Conservation (phyloP, 1,140 invertebrate genomes). For the Pararge aegeria region DNA sequence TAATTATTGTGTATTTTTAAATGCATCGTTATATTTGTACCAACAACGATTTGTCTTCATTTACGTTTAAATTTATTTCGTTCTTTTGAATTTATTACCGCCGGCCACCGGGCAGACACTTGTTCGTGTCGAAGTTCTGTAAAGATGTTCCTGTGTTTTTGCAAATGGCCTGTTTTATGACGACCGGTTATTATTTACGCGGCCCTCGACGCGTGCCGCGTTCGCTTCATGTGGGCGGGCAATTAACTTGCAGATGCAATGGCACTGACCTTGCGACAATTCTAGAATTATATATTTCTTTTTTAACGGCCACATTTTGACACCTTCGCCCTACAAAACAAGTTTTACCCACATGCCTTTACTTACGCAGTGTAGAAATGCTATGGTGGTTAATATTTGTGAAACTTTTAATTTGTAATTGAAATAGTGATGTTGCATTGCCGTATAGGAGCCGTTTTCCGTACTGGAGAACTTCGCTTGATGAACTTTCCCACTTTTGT, state of each 20-base stretch:
- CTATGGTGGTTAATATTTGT: no score
- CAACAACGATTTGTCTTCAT: constrained; percentile 15
- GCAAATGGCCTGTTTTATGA: constrained; percentile 55
- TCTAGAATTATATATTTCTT: constrained; percentile 14
- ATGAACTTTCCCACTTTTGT: no score
- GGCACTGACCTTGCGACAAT: constrained; percentile 44
- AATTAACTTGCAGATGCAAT: constrained; percentile 45
- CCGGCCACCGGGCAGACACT: not conserved
- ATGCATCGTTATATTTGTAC: constrained; percentile 4
- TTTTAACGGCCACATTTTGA: constrained; percentile 1
- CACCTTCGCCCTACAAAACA: not conserved
- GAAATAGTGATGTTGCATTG: no score
- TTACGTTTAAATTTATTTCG: constrained; percentile 6
- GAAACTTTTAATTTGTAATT: no score
- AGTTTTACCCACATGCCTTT: no score
- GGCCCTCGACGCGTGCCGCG: constrained; percentile 44
- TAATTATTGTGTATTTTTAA: not conserved
- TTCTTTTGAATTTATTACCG: constrained; percentile 4
- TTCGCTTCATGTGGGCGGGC: constrained; percentile 35
- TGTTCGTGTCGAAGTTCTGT: constrained; percentile 37
- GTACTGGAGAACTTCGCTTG: no score
- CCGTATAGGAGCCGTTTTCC: no score
- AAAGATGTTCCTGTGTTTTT: constrained; percentile 35
- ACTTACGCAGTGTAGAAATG: no score
- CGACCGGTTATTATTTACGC: constrained; percentile 53